These are phyloP conservation scores for Phalanger gymnotis DNA, from an alignment of 2,797 vertebrate species.

Conservation along the genomic window DNA sequence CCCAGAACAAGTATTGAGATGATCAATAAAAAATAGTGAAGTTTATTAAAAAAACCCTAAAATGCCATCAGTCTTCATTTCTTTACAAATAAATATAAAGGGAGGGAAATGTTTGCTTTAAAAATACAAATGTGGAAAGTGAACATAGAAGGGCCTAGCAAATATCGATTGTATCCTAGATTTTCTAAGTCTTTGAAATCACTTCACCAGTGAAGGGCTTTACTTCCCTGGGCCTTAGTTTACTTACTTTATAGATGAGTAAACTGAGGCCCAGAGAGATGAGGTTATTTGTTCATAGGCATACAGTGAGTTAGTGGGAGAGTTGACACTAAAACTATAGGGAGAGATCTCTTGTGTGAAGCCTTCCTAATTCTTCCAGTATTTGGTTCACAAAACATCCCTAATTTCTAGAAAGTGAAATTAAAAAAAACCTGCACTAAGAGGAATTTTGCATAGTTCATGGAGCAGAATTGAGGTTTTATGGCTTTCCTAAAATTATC, in stretches of 20 bases:
- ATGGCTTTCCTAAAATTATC: not conserved
- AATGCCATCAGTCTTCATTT: not conserved
- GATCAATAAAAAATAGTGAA: slow-evolving; percentile 7
- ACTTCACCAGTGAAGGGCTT: not conserved
- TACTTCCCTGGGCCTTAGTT: not conserved
- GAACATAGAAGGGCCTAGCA: slow-evolving; percentile 16
- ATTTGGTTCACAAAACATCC: slow-evolving; percentile 28
- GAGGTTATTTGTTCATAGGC: not conserved
- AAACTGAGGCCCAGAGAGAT: not conserved
- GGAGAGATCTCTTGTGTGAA: not conserved
- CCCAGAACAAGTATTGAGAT: slow-evolving; percentile 6
- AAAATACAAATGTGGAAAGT: slow-evolving; percentile 47
- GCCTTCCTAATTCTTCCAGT: slow-evolving; percentile 33
- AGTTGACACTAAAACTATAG: not conserved
- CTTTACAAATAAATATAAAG: not conserved
- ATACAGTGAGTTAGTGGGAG: not conserved
- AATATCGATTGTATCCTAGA: slow-evolving; percentile 1
- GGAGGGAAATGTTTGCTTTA: slow-evolving; percentile 22
- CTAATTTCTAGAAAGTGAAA: slow-evolving; percentile 43
- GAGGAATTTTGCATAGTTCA: slow-evolving; percentile 9
- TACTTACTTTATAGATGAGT: not conserved
- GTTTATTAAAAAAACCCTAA: slow-evolving; percentile 35
- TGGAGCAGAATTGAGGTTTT: not conserved
- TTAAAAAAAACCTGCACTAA: not conserved
- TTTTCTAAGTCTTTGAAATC: slow-evolving; percentile 16